Evolutionary conservation across 2,888 invertebrate species (phyloP), one percentile per base, ranked within the genome.

Genomic region (Falcaria lacertinaria): DNA sequence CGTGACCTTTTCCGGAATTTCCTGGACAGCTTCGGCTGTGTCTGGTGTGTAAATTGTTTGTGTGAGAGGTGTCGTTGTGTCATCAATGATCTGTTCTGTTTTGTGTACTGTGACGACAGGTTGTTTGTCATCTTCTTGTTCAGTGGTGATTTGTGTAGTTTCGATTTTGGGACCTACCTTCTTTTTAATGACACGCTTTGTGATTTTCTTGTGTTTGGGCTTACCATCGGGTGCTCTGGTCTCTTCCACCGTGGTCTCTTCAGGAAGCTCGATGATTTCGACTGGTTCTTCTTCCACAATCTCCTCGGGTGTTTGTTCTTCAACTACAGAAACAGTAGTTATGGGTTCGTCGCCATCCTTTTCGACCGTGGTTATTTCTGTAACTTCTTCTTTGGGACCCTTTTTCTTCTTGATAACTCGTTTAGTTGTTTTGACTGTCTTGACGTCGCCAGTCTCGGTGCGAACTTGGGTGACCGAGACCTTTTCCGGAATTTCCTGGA

Each of bases 41-140:
- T 19, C 19, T 19, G 19, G 19, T 4, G 19, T 19, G 5, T 4
- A 5, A 4, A 19, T 19, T 19, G 19, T 19, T 2, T 19, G 3
- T 19, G 19, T 19, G 19, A 19, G 19, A 4, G 19, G 19, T 19
- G 19, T 19, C 3, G 19, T 19, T 19, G 19, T 19, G 19, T 19
- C 19, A 19, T 19, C 19, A 4, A 5, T 19, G 19, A 4, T 4
- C 5, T 19, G 3, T 41, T 75, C 78, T 52, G 74, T 54, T 33
- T 72, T 66, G 34, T 73, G 57, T 51, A 83, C 72, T 3, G 77
- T 51, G 45, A 76, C 66, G 65, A 81, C 55, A 60, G 86, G 64
- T 69, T 19, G 19, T 5, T 19, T 19, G 33, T 82, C 79, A 45
- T 81, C 77, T 64, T 89, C 87, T 59, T 84, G 79, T 41, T 73